Conservation (phyloP, 2,888 invertebrate genomes). For the Cryptus viduatorius region DNA sequence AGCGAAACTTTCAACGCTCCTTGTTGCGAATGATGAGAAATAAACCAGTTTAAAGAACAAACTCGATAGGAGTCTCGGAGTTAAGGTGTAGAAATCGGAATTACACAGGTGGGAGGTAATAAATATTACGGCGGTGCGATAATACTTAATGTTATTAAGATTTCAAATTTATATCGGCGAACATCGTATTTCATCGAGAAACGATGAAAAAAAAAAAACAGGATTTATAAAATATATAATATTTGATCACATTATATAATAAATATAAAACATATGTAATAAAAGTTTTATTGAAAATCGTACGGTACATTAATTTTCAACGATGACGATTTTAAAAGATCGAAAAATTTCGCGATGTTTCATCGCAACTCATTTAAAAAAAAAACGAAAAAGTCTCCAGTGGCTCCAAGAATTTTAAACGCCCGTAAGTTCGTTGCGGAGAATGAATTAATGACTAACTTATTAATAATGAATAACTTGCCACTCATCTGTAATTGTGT, state of each 20-base stretch:
- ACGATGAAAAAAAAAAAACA: neutral
- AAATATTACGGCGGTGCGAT: conserved; percentile 16
- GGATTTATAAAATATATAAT: neutral
- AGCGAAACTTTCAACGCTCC: conserved; percentile 36
- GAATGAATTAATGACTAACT: no score
- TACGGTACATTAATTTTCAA: neutral
- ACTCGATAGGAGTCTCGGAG: conserved; percentile 18
- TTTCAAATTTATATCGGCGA: conserved; percentile 7
- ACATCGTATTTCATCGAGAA: neutral
- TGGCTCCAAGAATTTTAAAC: no score
- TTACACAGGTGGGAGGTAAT: conserved; percentile 1
- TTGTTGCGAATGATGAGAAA: conserved; percentile 27
- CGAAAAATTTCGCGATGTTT: no score
- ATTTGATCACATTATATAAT: neutral
- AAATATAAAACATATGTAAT: neutral
- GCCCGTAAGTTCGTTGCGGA: no score
- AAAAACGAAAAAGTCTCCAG: no score
- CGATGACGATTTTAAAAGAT: no score
- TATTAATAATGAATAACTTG: no score
- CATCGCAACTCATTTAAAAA: no score
- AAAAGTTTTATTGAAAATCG: neutral
- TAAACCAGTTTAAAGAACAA: conserved; percentile 43
- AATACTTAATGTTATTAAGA: neutral
- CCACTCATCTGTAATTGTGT: no score
- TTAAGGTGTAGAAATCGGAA: neutral